Evolutionary conservation across 2,113 vertebrate species (phyloP), one percentile per base, ranked within the genome.

Genomic region (Morphnarchus princeps): DNA sequence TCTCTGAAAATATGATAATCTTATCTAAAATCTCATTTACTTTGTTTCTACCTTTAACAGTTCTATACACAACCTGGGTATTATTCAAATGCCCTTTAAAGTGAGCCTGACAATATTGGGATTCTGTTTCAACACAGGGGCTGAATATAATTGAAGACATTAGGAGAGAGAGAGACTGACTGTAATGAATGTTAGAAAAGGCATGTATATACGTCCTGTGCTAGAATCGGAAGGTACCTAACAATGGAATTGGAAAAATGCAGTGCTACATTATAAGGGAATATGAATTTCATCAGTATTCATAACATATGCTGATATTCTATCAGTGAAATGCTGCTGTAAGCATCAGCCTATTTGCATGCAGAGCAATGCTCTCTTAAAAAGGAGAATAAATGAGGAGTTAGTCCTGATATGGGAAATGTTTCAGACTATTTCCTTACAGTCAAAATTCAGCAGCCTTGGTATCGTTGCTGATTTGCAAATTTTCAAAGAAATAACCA

Each of bases 221-320:
- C 87, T 93, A 55, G 80, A 70, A 69, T 59, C 0, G 0, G 52
- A 93, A 91, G 66, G 73, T 61, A 85, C 18, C 78, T 85, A 36
- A 89, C 88, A 93, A 89, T 76, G 49, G 70, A 81, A 88, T 71
- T 59, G 58, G 43, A 73, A 82, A 86, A 76, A 85, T 67, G 26
- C 63, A 76, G 71, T 50, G 40, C 66, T 76, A 12, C 24, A 8
- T 82, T 73, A 54, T n/a, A 42, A 67, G 32, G 89, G 47, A 92
- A 89, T 69, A 86, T 87, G 80, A 90, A 83, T 96, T 97, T 95
- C 73, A 95, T 95, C 92, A 95, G 90, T 91, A 97, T 97, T 97
- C 89, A 86, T 96, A 89, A 91, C 82, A 63, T 79, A 76, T 22
- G 45, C 62, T 84, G 93, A 77, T 95, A 87, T 85, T 88, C 87